Base-by-base conservation (phyloP, 2,888 invertebrate species). In the Meta bourneti region DNA sequence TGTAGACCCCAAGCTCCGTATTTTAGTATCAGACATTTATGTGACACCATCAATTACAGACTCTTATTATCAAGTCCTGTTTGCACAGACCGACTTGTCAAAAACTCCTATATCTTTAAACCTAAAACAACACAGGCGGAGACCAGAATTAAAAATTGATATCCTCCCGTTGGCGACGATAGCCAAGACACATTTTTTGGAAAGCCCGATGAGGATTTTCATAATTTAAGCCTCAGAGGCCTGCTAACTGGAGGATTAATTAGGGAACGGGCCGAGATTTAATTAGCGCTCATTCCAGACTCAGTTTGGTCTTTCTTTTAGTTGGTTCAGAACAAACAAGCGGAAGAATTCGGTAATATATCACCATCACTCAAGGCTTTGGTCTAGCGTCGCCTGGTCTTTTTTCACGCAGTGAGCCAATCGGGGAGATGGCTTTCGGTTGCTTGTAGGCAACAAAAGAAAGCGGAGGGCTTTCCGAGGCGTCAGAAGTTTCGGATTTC, bases 201-300 rank as follows among this genome's bases (percentile, higher is more conserved):
- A 34, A 2, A 34, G 34, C 34, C 11, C 61, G 9, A 16, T 61
- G 13, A 16, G 11, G 61, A 61, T 61, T 61, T 61, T 61, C 61
- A 61, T 61, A 61, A 61, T 61, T 61, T 9, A 34, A 20, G 34
- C 34, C 34, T 34, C 34, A 34, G 34, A 34, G 69, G 61, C 34
- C 34, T 61, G 11, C 79, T 34, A 48, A 54, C 7, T 0, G 20
- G 34, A 9, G 79, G 79, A 84, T 84, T 84, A 84, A 84, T 84
- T 84, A 84, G 74, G 84, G 74, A 52, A 49, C 74, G 75, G 34
- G 48, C 74, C 20, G 20, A 54, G 84, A 84, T 84, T 84, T 84
- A 84, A 84, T 84, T 84, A 74, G 74, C 19, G 81, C 16, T 71
- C 79, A 61, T 79, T 79, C 49, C 61, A 69, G 61, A 61, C 61